A percentile compares a stretch with the other conserved stretches of the same genome.
These are phyloP conservation scores for Butastur rufipennis DNA, from an alignment of 2,113 vertebrate genomes.

Conservation along the genomic window DNA sequence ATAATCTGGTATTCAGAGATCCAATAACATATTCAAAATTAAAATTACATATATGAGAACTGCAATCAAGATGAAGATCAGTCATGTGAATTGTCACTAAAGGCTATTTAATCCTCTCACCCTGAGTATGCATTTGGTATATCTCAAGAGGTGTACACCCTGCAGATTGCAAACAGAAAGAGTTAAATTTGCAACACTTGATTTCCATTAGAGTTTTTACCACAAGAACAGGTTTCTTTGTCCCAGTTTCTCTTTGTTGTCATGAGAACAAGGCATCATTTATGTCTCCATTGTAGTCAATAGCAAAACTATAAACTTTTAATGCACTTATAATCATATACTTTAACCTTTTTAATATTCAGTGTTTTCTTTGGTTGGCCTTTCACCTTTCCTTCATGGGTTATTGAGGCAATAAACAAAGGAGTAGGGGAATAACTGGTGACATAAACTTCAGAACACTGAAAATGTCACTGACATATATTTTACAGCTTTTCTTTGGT, in stretches of 20 bases:
- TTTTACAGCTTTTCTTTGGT: not conserved
- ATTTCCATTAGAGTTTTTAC: not conserved
- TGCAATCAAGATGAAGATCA: not conserved
- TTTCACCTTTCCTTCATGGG: not conserved
- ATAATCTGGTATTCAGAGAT: not conserved
- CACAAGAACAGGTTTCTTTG: not conserved
- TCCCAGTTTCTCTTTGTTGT: not conserved
- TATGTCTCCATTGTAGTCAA: not conserved
- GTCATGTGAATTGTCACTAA: not conserved
- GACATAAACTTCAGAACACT: not conserved
- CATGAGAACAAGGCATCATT: not conserved
- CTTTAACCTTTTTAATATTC: slow-evolving; percentile 44
- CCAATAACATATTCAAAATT: not conserved
- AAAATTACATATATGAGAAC: not conserved
- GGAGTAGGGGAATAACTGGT: not conserved
- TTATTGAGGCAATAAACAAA: slow-evolving; percentile 18
- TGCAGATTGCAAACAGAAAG: not conserved
- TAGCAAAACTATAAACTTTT: not conserved
- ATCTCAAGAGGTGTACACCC: not conserved
- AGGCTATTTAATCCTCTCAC: not conserved
- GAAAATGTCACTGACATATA: not conserved
- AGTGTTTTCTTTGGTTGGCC: not conserved
- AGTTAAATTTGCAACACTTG: not conserved
- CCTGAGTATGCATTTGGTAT: not conserved
- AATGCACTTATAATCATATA: not conserved